A percentile compares a stretch with the other conserved stretches of the same genome.
Conservation (phyloP, 2,797 vertebrate species). For the Gadopsis marmoratus region DNA sequence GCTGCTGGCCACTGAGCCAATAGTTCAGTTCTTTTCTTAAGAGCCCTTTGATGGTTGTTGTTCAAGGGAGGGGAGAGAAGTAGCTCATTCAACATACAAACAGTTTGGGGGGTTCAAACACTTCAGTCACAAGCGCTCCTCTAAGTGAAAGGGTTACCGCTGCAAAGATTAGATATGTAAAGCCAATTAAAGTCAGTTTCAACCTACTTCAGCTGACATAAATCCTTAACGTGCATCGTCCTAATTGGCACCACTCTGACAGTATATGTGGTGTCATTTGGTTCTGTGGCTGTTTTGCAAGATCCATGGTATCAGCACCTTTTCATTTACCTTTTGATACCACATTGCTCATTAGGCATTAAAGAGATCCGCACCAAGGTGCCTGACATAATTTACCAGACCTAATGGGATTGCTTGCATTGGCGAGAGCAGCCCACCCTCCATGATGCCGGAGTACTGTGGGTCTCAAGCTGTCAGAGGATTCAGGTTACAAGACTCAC, state of each 20-base stretch:
- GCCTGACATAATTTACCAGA: slow-evolving; percentile 17
- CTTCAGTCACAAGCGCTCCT: slow-evolving; percentile 59
- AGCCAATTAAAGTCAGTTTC: slow-evolving; percentile 51
- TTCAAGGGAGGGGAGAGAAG: slow-evolving; percentile 55
- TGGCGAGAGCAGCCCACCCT: slow-evolving; percentile 37
- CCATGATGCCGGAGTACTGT: slow-evolving; percentile 35
- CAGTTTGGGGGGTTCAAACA: slow-evolving; percentile 58
- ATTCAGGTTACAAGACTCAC: slow-evolving; percentile 55
- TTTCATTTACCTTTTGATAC: slow-evolving; percentile 7
- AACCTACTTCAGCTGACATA: slow-evolving; percentile 1
- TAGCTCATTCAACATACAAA: slow-evolving; percentile 46
- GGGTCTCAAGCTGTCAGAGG: slow-evolving; percentile 34
- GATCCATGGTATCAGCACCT: not conserved
- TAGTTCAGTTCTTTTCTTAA: slow-evolving; percentile 69
- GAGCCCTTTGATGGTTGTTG: slow-evolving; percentile 64
- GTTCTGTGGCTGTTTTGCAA: slow-evolving; percentile 6
- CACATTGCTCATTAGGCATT: not conserved
- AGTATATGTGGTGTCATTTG: not conserved
- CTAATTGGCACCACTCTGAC: not conserved
- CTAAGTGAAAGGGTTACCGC: slow-evolving; percentile 49
- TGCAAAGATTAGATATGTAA: slow-evolving; percentile 44
- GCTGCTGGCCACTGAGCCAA: slow-evolving; percentile 38
- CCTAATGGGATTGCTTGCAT: slow-evolving; percentile 30
- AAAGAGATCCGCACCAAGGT: slow-evolving; percentile 3
- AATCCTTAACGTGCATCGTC: not conserved